Conservation (phyloP, 2,888 invertebrate genomes). For the Laothoe populi region DNA sequence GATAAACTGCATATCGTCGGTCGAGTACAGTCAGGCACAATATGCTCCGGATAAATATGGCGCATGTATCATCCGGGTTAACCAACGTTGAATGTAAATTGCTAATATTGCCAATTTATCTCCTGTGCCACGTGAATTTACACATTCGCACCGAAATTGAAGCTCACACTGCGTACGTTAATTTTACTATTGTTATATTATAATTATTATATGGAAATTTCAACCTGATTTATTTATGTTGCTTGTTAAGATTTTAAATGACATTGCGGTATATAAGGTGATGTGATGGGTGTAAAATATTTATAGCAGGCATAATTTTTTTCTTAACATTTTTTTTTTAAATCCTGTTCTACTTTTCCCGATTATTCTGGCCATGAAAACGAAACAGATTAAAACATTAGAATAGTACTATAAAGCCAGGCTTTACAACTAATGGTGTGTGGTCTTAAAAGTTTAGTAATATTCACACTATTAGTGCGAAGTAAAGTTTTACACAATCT, state of each 20-base stretch:
- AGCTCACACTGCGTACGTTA: slow-evolving; percentile 15
- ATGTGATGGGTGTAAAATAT: no score
- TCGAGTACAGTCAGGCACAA: slow-evolving; percentile 35
- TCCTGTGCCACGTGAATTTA: slow-evolving; percentile 38
- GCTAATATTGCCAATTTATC: slow-evolving; percentile 44
- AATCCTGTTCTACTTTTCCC: no score
- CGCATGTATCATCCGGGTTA: slow-evolving; percentile 33
- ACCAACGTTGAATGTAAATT: slow-evolving; percentile 42
- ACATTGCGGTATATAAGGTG: background rate
- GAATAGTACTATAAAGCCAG: no score
- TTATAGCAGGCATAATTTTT: no score
- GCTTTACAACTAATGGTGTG: no score
- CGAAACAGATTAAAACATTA: no score
- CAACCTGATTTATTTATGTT: background rate
- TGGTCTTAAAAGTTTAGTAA: no score
- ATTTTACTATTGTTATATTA: slow-evolving; percentile 17
- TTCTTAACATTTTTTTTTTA: no score
- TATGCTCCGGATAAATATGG: slow-evolving; percentile 29
- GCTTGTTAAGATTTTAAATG: background rate
- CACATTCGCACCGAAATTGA: slow-evolving; percentile 35
- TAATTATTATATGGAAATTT: background rate
- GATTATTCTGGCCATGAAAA: no score
- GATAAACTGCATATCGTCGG: slow-evolving; percentile 13
- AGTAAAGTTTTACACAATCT: no score
- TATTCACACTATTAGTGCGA: no score